Base-by-base conservation (phyloP, 2,113 vertebrate genomes). In the Semnornis frantzii region DNA sequence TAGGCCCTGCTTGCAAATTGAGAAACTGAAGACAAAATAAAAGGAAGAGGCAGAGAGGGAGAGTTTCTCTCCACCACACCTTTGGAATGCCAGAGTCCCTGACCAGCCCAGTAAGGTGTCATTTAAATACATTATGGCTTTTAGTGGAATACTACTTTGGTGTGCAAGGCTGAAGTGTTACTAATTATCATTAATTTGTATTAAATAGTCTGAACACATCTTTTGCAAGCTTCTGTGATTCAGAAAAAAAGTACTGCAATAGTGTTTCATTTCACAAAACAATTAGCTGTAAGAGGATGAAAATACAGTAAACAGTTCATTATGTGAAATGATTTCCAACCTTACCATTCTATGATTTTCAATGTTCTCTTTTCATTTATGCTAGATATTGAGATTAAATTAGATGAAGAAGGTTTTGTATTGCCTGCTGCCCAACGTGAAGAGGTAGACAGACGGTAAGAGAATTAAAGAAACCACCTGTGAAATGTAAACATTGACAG, bases 341-440 rank as follows among this genome's bases (percentile, higher is more conserved):
- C n/a, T n/a, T n/a, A n/a, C n/a, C n/a, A n/a, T n/a, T n/a, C n/a
- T n/a, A 79, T 60, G 1, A 62, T 3, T 48, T 87, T 60, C 59
- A 72, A 68, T 89, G 72, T 93, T 94, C 46, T 81, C 63, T 81
- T 83, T 95, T 85, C 52, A 79, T 86, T 80, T 89, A 37, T 66
- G 64, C 46, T 87, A 99, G 99, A 99, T 96, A 98, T 99, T 89
- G 99, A 99, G 95, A 98, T 99, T 94, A 99, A 99, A 95, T 95
- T 99, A 73, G 98, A 99, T 69, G 98, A 98, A 97, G 98, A 98
- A 34, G 99, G 98, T 84, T 98, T 98, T 87, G 98, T 99, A 18
- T 89, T 99, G 65, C 98, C 98, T 25, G 98, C 96, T 24, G 93
- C 95, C 37, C 92, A 96, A 5, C 24, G 65, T 50, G 98, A 98